Evolutionary conservation across 2,797 vertebrate genomes (phyloP), one percentile per base, ranked within the genome.

Genomic region (Anabacerthia variegaticeps): DNA sequence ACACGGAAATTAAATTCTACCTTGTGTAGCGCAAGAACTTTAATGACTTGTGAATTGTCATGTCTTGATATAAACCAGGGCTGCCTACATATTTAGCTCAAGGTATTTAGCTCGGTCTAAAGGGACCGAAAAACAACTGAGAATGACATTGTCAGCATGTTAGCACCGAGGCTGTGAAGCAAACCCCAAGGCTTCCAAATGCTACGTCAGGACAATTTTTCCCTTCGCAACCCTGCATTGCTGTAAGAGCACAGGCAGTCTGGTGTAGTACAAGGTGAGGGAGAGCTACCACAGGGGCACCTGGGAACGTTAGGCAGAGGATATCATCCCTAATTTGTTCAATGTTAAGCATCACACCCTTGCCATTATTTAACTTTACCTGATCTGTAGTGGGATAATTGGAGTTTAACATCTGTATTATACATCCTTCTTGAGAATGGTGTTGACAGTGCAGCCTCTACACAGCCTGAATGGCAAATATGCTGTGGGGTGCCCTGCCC

Each of bases 391-490:
- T 13, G 32, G 94, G 93, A 94, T 97, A 96, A 96, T 94, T 94
- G 93, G 85, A 92, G 94, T 96, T 95, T 95, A 95, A 96, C 93
- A 96, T 96, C 93, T 93, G 95, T 94, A 93, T 92, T 79, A 90
- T 94, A 95, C 90, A 93, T 95, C 88, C 80, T 90, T 72, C 74
- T 94, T 81, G 93, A 95, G 93, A 81, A 79, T 23, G 49, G 85
- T 93, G 96, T 95, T 96, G 96, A 95, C 94, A 97, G 94, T 94
- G 80, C 90, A 85, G 77, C 67, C 48, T 88, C 80, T 14, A 90
- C 69, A 88, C 90, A 93, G 88, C 83, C 91, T 89, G 88, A 69
- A 93, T 90, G 77, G 95, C 89, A 95, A 94, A 95, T 72, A 92
- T 1, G 16, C 85, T 88, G 72, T 71, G 94, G 81, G 85, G 67